These are phyloP conservation scores for Junonia oenone DNA, from an alignment of 2,888 invertebrate genomes.

Conservation along the genomic window DNA sequence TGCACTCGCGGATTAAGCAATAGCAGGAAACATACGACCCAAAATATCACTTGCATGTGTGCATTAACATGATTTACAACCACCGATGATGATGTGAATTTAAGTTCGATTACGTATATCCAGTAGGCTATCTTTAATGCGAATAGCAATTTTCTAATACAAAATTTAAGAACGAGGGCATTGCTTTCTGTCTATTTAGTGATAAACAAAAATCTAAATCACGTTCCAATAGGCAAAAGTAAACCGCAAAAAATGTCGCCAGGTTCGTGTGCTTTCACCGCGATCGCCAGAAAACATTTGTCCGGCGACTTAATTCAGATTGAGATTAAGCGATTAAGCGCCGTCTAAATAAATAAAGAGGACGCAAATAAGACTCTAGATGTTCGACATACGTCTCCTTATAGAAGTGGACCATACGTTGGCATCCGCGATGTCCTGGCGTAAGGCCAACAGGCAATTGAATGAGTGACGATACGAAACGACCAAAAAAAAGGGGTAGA, in stretches of 20 bases:
- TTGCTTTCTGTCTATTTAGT: conserved; percentile 1
- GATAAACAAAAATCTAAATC: conserved; percentile 9
- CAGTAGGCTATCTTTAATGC: conserved; percentile 2
- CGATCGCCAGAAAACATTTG: conserved; percentile 22
- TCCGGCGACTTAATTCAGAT: conserved; percentile 20
- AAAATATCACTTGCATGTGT: conserved; percentile 28
- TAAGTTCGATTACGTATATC: background rate
- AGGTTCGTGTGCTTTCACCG: conserved; percentile 15
- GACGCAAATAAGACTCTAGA: conserved; percentile 33
- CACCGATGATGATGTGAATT: background rate
- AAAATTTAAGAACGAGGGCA: conserved; percentile 2
- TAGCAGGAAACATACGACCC: conserved; percentile 33
- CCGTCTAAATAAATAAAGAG: conserved; percentile 15
- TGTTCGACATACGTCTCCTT: conserved; percentile 31
- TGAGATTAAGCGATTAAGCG: conserved; percentile 31
- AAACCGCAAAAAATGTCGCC: conserved; percentile 19
- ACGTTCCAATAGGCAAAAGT: conserved; percentile 13
- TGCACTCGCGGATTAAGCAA: conserved; percentile 44
- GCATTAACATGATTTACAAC: conserved; percentile 13
- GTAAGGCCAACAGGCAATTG: conserved; percentile 68
- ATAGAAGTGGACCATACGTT: conserved; percentile 55
- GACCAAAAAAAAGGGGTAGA: conserved; percentile 63
- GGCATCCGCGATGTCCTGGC: conserved; percentile 62
- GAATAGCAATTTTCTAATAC: conserved; percentile 3
- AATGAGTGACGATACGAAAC: conserved; percentile 72